A percentile compares a stretch with the other conserved stretches of the same genome.
phyloP scores from a whole-genome alignment of 1,140 invertebrate species.

The Diorhabda elongata region DNA sequence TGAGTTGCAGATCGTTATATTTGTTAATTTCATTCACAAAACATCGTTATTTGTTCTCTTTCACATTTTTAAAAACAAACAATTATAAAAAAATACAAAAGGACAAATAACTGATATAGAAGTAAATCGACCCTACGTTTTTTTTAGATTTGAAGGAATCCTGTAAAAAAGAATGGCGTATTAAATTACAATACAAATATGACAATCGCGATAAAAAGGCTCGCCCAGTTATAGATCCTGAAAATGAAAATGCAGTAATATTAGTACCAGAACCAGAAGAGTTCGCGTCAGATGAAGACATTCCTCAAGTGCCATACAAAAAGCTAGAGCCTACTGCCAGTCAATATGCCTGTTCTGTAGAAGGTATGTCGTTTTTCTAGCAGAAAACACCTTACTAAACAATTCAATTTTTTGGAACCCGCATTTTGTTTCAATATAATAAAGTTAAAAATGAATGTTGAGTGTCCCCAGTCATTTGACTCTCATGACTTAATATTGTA shows the following conservation, averaged over 20 bases:
- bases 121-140: not conserved
- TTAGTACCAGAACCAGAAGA: conserved; percentile 13
- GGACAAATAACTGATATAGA: too few relatives aligned
- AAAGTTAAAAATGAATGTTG: too few relatives aligned
- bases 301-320: conserved; percentile 38
- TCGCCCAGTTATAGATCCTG: not conserved
- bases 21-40: too few relatives aligned
- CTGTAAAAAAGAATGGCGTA: conserved; percentile 28
- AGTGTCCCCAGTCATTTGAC: not conserved
- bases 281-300: conserved; percentile 27
- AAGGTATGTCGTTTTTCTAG: conserved; percentile 25
- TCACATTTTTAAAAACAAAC: too few relatives aligned
- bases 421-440: too few relatives aligned
- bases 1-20: too few relatives aligned
- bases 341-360: conserved; percentile 24
- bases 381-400: too few relatives aligned
- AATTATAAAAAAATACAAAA: too few relatives aligned
- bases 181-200: conserved; percentile 38
- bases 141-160: conserved; percentile 30
- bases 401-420: too few relatives aligned
- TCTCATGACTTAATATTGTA: not conserved
- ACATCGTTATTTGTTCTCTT: too few relatives aligned
- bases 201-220: conserved; percentile 30
- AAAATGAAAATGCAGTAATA: not conserved
- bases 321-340: conserved; percentile 39